A percentile compares a stretch with the other conserved stretches of the same genome.
Conservation (phyloP, 2,797 vertebrate species). For the Phoxinus dragarum region DNA sequence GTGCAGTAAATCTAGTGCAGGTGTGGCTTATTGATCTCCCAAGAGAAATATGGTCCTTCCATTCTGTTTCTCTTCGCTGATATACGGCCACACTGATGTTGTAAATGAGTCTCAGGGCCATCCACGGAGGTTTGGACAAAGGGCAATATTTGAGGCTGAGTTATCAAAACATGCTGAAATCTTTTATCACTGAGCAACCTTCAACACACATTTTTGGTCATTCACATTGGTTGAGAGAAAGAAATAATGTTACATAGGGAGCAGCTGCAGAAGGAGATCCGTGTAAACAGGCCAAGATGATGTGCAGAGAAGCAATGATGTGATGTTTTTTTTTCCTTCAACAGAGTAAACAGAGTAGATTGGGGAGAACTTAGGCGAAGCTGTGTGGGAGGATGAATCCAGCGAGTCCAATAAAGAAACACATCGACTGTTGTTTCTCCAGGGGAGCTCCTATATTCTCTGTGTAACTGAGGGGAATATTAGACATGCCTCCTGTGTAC, state of each 20-base stretch:
- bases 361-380: constrained; percentile 43
- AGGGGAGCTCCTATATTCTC: constrained; percentile 43
- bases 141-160: background rate
- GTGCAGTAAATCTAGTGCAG: constrained; percentile 69
- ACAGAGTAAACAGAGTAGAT: constrained; percentile 54
- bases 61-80: constrained; percentile 64
- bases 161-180: constrained; percentile 9
- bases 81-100: constrained; percentile 59
- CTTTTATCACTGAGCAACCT: background rate
- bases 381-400: constrained; percentile 52
- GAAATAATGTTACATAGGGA: background rate
- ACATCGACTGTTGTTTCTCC: constrained; percentile 53
- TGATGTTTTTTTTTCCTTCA: constrained; percentile 24
- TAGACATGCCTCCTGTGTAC: constrained; percentile 36
- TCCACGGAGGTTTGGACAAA: constrained; percentile 10
- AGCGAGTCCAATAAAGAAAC: constrained; percentile 59
- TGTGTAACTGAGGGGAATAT: constrained; percentile 49
- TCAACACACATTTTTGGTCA: background rate
- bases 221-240: background rate
- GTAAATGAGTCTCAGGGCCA: constrained; percentile 48
- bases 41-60: constrained; percentile 68
- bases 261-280: constrained; percentile 29
- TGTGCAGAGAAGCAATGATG: constrained; percentile 25
- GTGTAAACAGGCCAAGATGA: constrained; percentile 44
- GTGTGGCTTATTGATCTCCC: constrained; percentile 73